Evolutionary conservation across 2,888 invertebrate species (phyloP), one percentile per base, ranked within the genome.

Genomic region (Dicranocentrus wangi): DNA sequence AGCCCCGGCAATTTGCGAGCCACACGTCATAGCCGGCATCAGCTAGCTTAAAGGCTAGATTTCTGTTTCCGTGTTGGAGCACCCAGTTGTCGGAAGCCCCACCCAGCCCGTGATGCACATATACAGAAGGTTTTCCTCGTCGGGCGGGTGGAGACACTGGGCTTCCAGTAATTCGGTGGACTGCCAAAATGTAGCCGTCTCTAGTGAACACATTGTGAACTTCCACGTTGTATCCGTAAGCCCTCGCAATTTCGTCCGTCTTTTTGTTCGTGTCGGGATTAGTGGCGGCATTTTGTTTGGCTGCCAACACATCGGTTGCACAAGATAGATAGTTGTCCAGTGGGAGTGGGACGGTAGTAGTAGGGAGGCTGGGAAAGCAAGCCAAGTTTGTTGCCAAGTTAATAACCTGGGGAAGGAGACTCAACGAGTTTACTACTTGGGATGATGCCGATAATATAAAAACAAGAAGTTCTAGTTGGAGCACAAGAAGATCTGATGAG

Each of bases 31-130:
- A 60, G 5, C 58, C 58, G 1, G 58, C 58, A 27, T 60, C 58
- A 13, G 15, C 58, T n/a, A 60, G 15, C 27, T 60, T 60, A 25
- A 60, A 60, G 23, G 58, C 58, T 60, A 58, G 25, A 58, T 25
- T 58, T 58, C 27, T 58, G 13, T 21, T 15, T 58, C 25, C n/a
- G 27, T 19, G 10, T 25, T 58, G 58, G 2, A 58, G 25, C 10
- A 23, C 8, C 51, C 51, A 51, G 17, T 17, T 17, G 17, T 51
- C 51, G 3, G 51, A 51, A 51, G 51, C 17, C 2, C 47, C 47
- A 47, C 13, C n/a, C 25, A 61, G 1, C 13, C 61, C 61, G 32
- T 61, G 61, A 61, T 61, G 23, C 8, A 61, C n/a, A 17, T 61
- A 61, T n/a, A 61, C 61, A 7, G 61, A 28, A 15, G 28, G 61